phyloP scores from a whole-genome alignment of 2,797 vertebrate species.

The Enteromius paludinosus region DNA sequence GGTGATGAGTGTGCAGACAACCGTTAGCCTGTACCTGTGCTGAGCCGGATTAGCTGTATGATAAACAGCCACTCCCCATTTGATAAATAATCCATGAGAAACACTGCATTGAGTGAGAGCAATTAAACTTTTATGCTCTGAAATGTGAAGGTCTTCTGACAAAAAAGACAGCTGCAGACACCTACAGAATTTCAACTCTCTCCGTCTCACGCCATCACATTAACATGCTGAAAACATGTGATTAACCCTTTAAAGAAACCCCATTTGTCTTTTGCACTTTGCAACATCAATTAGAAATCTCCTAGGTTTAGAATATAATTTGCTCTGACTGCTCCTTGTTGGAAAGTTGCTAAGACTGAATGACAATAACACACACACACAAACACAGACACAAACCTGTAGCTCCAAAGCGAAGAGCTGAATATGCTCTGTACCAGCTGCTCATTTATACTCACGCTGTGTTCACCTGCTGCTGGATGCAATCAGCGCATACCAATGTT shows the following conservation, averaged over 20 bases:
- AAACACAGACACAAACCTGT: neutral
- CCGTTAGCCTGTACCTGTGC: conserved; percentile 65
- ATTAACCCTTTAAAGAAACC: conserved; percentile 60
- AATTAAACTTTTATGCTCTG: conserved; percentile 77
- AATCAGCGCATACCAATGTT: no score
- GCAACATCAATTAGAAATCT: neutral
- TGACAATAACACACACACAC: neutral
- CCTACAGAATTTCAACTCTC: conserved; percentile 67
- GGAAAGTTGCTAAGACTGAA: neutral
- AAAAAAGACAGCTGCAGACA: conserved; percentile 62
- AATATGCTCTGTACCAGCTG: neutral
- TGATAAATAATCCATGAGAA: conserved; percentile 81
- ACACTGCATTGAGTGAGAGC: conserved; percentile 73
- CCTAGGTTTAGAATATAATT: neutral
- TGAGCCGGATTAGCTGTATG: conserved; percentile 70
- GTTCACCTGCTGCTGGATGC: no score
- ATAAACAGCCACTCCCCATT: conserved; percentile 76
- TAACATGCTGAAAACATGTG: conserved; percentile 43
- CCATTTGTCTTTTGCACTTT: conserved; percentile 43
- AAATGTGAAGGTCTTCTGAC: conserved; percentile 63
- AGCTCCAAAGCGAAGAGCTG: neutral
- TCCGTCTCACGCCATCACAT: conserved; percentile 3
- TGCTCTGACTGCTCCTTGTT: neutral
- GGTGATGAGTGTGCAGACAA: conserved; percentile 61
- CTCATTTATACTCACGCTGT: no score